These are phyloP conservation scores for Cataglyphis hispanica DNA, from an alignment of 1,140 invertebrate species.

Conservation along the genomic window DNA sequence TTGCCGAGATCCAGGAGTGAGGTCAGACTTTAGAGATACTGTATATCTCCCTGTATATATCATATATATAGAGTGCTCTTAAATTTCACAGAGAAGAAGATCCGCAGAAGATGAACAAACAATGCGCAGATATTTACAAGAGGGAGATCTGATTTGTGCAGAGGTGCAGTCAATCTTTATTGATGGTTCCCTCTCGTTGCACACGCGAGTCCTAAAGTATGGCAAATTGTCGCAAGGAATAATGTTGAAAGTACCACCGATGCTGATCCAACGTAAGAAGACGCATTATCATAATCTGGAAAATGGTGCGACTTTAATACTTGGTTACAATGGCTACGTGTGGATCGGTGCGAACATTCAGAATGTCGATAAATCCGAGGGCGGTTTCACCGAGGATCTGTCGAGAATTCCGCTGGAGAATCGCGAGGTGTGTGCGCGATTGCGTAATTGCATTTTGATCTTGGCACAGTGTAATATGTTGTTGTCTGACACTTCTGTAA, in stretches of 20 bases:
- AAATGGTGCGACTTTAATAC: slow-evolving; percentile 95
- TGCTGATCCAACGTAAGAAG: slow-evolving; percentile 97
- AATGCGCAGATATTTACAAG: slow-evolving; percentile 97
- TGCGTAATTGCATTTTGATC: slow-evolving; percentile 96
- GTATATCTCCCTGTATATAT: not conserved
- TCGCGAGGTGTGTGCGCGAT: slow-evolving; percentile 93
- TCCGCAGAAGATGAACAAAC: slow-evolving; percentile 98
- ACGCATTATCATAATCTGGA: slow-evolving; percentile 98
- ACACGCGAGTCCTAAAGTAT: slow-evolving; percentile 98
- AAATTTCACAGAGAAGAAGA: slow-evolving; percentile 90
- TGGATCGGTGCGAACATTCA: slow-evolving; percentile 94
- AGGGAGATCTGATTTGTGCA: slow-evolving; percentile 98
- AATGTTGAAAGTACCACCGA: slow-evolving; percentile 96
- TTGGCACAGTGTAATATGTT: slow-evolving; percentile 95
- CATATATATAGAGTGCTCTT: not conserved
- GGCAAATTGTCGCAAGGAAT: slow-evolving; percentile 96
- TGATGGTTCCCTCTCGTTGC: slow-evolving; percentile 97
- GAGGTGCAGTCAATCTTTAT: slow-evolving; percentile 97
- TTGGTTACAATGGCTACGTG: slow-evolving; percentile 98
- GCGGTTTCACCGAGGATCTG: slow-evolving; percentile 94
- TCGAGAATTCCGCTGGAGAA: slow-evolving; percentile 90
- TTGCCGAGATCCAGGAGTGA: too few species aligned
- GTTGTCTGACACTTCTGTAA: slow-evolving; percentile 96
- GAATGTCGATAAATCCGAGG: slow-evolving; percentile 90
- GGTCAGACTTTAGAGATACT: too few species aligned